Conservation (phyloP, 2,797 vertebrate species). For the Syndactyla subalaris region DNA sequence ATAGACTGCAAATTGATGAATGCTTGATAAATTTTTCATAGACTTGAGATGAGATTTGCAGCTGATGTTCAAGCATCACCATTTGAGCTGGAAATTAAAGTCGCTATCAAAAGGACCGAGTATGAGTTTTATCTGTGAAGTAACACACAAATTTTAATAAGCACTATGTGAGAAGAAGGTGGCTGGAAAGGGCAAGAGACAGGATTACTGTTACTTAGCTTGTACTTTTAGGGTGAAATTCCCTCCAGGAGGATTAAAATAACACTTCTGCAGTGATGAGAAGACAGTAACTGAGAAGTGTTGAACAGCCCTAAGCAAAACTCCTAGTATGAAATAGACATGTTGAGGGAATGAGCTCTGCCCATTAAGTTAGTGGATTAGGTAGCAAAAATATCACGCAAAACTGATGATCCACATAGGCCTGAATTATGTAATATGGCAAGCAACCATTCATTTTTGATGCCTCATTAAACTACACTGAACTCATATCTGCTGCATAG, state of each 20-base stretch:
- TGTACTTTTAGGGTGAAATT: neutral
- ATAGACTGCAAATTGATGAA: neutral
- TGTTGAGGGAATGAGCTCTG: neutral
- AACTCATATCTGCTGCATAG: neutral
- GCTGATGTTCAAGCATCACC: neutral
- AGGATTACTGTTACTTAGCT: neutral
- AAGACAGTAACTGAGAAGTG: neutral
- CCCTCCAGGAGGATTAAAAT: neutral
- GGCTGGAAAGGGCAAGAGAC: neutral
- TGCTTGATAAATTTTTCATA: neutral
- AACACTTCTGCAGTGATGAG: neutral
- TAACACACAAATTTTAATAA: neutral
- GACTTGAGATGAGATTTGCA: neutral
- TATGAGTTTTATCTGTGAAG: neutral
- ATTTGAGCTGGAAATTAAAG: neutral
- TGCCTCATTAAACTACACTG: neutral
- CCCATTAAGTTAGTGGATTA: neutral
- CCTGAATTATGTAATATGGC: neutral
- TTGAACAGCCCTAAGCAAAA: neutral
- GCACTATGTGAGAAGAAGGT: neutral
- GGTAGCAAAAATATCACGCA: neutral
- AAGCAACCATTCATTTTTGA: neutral
- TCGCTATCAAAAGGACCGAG: fast-evolving
- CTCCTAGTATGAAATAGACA: neutral
- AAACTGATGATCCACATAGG: neutral